Base-by-base conservation (phyloP, 2,888 invertebrate genomes). In the Marasmarcha lunaedactyla region DNA sequence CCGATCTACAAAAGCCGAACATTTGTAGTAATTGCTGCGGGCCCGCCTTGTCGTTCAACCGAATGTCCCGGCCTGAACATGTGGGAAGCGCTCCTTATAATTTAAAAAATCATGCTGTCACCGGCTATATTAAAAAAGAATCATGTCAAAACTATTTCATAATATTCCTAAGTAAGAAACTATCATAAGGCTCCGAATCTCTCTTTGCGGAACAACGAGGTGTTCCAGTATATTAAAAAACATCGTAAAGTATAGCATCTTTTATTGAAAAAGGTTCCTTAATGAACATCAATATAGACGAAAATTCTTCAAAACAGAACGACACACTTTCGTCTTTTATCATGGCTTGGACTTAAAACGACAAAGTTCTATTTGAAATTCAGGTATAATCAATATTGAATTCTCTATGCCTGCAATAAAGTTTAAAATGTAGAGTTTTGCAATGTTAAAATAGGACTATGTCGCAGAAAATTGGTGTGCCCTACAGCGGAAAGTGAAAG, bases 401-500 rank as follows among this genome's bases (percentile, higher is more conserved):
- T 20, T 20, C 4, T 20, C 20, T 20, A 5, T 20, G 7, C 20
- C 7, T 7, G 7, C 7, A 20, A 20, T 7, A 20, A 20, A 20
- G 20, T 20, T 7, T 3, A 20, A 20, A 50, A 34, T 45, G 6
- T 15, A 39, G 47, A 39, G 1, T 56, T 45, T 14, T 0, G 0
- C 0, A 0, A 4, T 4, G 0, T 0, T 0, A 0, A 1, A 54
- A 64, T 43, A 44, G 55, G 46, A 50, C 45, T 54, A 57, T 39
- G 39, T 68, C 60, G 65, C 47, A 42, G 2, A 59, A 48, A 45
- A 58, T 41, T 40, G 36, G 54, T 51, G 61, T 81, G 81, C 70
- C 81, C 81, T 77, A 81, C 69, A 76, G 72, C 70, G 69, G 76
- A 81, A 79, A 81, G 81, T 81, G 81, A 81, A 81, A 81, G 81